Evolutionary conservation across 2,888 invertebrate species (phyloP), one percentile per base, ranked within the genome.

Genomic region (Agapostemon virescens): DNA sequence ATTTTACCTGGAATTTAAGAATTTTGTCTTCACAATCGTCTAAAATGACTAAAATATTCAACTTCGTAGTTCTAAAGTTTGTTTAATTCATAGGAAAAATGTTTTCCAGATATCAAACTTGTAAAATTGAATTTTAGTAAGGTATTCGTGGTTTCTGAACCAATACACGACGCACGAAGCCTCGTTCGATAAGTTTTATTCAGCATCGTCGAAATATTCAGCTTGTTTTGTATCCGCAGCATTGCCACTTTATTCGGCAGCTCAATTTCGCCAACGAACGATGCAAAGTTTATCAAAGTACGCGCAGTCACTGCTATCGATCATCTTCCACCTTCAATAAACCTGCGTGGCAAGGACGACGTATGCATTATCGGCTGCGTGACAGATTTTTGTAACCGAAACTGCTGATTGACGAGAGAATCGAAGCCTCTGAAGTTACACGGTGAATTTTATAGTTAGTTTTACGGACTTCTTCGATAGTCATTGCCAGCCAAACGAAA

Each of bases 281-380:
- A 63, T 69, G 55, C 52, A 74, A 77, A 77, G 70, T 82, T 82
- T 82, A 82, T 82, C 82, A 70, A 55, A 49, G 72, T 55, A 63
- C 68, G 55, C 52, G 73, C 81, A 68, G 70, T 7, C 70, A 33
- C 20, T 26, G 15, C 40, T 70, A 81, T 82, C 82, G 73, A 82
- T 82, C 82, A 82, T 49, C 55, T 20, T 40, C 67, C 17, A n/a
- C 13, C 76, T 58, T 72, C 72, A 30, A 66, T 69, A 66, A 72
- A 69, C 70, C 42, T 58, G 5, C 69, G 49, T 74, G 26, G 49
- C 63, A 70, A 55, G 66, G 15, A 55, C 15, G 55, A 5, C 26
- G 55, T 55, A 55, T 55, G 15, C 26, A 66, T 67, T 66, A 69
- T 30, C 26, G 23, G 38, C 11, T 40, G 23, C 20, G 49, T 52